Base-by-base conservation (phyloP, 2,113 vertebrate genomes). In the Channa maculata region DNA sequence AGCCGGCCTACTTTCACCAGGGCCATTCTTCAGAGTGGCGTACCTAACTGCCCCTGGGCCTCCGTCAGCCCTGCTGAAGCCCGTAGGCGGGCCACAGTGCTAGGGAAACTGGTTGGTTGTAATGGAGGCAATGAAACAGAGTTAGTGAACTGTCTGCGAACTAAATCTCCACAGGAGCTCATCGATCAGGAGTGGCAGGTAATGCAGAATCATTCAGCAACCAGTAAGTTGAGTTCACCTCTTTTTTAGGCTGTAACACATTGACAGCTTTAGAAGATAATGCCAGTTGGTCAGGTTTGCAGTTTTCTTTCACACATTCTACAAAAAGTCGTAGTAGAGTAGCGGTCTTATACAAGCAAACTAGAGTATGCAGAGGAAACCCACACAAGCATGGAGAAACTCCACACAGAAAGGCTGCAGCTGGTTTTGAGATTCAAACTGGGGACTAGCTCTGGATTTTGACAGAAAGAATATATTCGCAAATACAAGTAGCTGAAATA, bases 11-110 rank as follows among this genome's bases (percentile, higher is more conserved):
- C 94, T 6, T 98, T 98, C 80, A 95, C 93, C 3, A 88, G 96
- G 45, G 97, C 95, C 38, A 94, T 98, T 70, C 86, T 98, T 15
- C 96, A 97, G 75, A 98, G 97, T 0, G 97, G 97, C 0, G 92
- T 95, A 0, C 96, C 96, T 71, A 98, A 97, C 8, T 91, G 90
- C 3, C 97, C 97, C 7, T 98, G 97, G 97, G 96, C 96, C 44
- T 95, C 96, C 0, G 92, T 97, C 70, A 93, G 83, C 3, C 88
- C 93, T 0, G 92, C 93, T 0, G 97, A 98, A 87, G 95, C 95
- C 3, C 94, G 96, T 0, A 90, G 95, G 15, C 90, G 97, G 3
- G 95, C 96, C 45, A 94, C 88, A 0, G 81, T 88, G 12, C 76
- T 98, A 50, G 96, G 76, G n/a, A 94, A 93, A 37, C 75, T 94